Base-by-base conservation (phyloP, 2,888 invertebrate species). In the Orchesella flavescens region DNA sequence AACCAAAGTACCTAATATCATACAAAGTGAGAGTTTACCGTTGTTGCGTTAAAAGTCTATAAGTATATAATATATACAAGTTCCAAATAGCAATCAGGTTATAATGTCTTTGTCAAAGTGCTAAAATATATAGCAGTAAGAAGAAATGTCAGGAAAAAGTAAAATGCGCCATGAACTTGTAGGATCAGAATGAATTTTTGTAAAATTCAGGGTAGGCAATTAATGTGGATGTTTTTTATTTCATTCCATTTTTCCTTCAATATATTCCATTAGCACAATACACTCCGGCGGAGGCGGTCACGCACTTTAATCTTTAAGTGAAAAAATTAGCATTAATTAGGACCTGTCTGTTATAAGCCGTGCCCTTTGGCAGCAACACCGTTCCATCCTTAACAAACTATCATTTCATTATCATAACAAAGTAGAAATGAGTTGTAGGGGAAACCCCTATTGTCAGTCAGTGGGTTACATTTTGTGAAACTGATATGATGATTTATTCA, bases 261-360 rank as follows among this genome's bases (percentile, higher is more conserved):
- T 4, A 15, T 19, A 57, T 57, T 57, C 57, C 19, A 57, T 57
- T 57, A 57, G 57, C 57, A 57, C 57, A 17, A 10, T n/a, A 15
- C 4, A 19, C 2, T 19, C 57, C 61, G 65, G 4, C 65, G 43
- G 44, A 43, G 44, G 65, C 65, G 65, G 65, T 17, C 44, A 23
- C n/a, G 24, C 12, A 24, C 21, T 53, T 24, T 13, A 15, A 61
- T 12, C 10, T 24, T 24, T 61, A 12, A 61, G 24, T 7, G 13
- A 13, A 12, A 13, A 12, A 7, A 65, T 65, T 43, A 65, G 43
- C 65, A 65, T 65, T 65, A 34, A 65, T 65, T 65, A 65, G n/a
- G 1, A n/a, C 43, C 65, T n/a, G 5, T 5, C 15, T 23, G 65
- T 7, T 7, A 10, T 15, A 65, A 65, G n/a, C 12, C 65, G 65